Evolutionary conservation across 2,888 invertebrate genomes (phyloP).

Genomic region (Aphodius granarius): DNA sequence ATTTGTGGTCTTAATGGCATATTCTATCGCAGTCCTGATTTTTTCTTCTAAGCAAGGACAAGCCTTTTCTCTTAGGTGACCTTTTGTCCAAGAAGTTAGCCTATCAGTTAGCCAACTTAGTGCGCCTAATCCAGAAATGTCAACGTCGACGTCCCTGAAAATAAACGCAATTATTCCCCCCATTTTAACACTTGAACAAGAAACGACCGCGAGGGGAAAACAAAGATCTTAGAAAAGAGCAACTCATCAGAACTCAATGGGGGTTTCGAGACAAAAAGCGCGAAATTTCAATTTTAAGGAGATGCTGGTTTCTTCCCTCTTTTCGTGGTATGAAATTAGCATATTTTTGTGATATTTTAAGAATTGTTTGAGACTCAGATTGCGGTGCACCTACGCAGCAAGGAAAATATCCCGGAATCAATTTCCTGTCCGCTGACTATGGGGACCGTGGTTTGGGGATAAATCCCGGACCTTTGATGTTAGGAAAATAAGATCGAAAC

Average conservation of each 20-base stretch:
- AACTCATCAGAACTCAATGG: background rate
- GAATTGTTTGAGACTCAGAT: no score
- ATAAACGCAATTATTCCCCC: background rate
- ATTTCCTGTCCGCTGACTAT: no score
- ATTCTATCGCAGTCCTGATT: slow-evolving; percentile 41
- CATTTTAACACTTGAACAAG: background rate
- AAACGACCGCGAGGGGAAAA: background rate
- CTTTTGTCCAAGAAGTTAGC: slow-evolving; percentile 44
- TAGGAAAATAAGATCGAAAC: no score
- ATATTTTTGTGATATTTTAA: no score
- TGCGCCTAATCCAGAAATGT: slow-evolving; percentile 46
- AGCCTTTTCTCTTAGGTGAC: slow-evolving; percentile 43
- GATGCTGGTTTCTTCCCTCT: background rate
- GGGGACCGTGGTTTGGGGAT: no score
- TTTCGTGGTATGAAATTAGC: background rate
- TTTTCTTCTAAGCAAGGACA: slow-evolving; percentile 40
- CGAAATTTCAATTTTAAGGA: background rate
- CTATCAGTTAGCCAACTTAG: slow-evolving; percentile 46
- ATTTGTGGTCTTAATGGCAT: slow-evolving; percentile 40
- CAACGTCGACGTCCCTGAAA: slow-evolving; percentile 48
- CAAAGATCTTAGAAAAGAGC: background rate
- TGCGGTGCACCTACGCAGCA: no score
- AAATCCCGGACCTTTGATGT: no score
- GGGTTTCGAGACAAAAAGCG: background rate
- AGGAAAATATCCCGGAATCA: no score